These are phyloP conservation scores for Erithacus rubecula DNA, from an alignment of 2,797 vertebrate species.

Conservation along the genomic window DNA sequence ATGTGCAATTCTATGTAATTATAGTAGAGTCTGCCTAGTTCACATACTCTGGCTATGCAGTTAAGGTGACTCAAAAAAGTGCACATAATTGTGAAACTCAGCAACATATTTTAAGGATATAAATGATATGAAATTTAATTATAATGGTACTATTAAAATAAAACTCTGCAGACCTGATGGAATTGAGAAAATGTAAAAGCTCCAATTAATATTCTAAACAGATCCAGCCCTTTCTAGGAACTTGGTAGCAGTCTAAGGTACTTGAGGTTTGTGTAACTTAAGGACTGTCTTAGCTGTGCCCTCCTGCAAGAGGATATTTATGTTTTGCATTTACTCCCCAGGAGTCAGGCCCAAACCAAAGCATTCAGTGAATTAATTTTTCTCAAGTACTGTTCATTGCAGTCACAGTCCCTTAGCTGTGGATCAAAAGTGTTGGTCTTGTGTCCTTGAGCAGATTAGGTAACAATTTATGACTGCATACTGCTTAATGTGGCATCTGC, in stretches of 20 bases:
- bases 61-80: background rate
- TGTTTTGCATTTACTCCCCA: background rate
- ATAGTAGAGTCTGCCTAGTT: background rate
- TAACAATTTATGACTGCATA: background rate
- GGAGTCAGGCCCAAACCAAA: background rate
- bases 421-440: background rate
- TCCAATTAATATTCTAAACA: background rate
- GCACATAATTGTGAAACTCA: background rate
- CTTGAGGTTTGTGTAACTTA: background rate
- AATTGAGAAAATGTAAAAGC: background rate
- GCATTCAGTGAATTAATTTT: background rate
- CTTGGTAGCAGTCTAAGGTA: background rate
- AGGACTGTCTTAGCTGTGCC: rapidly evolving
- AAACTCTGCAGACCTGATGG: background rate
- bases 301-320: background rate
- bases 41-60: background rate
- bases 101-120: background rate
- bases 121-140: background rate
- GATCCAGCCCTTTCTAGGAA: background rate
- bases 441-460: background rate
- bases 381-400: background rate
- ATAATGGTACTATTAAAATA: background rate
- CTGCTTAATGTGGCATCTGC: background rate
- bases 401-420: background rate
- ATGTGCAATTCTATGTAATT: background rate